A percentile compares a stretch with the other conserved stretches of the same genome.
Conservation (phyloP, 2,888 invertebrate species). For the Nysson spinosus region DNA sequence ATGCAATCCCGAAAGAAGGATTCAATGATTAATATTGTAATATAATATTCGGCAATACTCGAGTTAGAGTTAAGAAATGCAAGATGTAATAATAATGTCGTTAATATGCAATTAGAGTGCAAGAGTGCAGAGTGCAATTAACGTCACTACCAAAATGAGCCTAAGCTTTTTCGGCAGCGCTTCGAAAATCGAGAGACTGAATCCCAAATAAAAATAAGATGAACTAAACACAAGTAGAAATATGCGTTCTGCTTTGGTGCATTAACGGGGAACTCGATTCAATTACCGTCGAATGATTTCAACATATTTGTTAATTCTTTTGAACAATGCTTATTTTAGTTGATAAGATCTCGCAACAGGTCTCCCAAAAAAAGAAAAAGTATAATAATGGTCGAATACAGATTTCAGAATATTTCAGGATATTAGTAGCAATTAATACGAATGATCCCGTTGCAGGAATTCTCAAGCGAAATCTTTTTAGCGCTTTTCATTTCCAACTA, state of each 20-base stretch:
- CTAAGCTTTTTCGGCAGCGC: conserved; percentile 7
- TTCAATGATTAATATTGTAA: conserved; percentile 1
- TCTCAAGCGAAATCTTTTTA: no score
- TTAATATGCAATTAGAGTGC: no score
- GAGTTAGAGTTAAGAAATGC: not conserved
- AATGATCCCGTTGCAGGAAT: no score
- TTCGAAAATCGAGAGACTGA: not conserved
- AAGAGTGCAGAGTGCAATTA: not conserved
- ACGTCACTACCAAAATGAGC: not conserved
- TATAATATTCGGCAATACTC: not conserved
- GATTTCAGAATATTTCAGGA: no score
- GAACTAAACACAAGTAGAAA: not conserved
- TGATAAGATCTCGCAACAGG: no score
- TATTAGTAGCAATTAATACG: no score
- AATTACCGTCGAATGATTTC: no score
- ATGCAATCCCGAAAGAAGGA: not conserved
- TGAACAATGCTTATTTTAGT: no score
- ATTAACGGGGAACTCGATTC: not conserved
- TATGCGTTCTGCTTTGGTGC: not conserved
- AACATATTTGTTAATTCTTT: no score
- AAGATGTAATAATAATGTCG: conserved; percentile 7
- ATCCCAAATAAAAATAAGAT: not conserved
- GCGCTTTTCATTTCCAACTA: no score
- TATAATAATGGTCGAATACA: no score
- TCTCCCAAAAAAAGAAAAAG: no score